phyloP scores from a whole-genome alignment of 2,113 vertebrate genomes.

The Phrynosoma blainvillii region DNA sequence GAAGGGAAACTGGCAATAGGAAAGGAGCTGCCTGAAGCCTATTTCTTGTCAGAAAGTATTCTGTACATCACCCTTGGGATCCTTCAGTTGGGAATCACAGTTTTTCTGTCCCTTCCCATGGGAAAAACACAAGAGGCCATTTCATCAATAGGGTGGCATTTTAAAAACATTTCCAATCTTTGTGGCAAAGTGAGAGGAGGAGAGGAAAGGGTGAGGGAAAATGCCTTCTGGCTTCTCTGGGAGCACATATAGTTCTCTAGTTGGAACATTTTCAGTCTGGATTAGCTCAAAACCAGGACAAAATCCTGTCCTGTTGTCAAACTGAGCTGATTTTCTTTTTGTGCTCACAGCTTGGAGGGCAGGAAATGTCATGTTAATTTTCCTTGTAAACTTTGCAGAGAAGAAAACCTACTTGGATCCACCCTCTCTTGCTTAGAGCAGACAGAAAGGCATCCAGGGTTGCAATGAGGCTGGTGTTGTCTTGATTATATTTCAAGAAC shows the following conservation, averaged over 20 bases:
- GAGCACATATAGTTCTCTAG: neutral
- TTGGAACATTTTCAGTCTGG: neutral
- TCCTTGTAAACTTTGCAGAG: constrained; percentile 19
- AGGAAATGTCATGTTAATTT: constrained; percentile 26
- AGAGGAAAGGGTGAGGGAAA: no score
- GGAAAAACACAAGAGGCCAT: neutral
- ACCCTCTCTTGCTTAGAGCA: constrained; percentile 31
- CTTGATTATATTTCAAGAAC: neutral
- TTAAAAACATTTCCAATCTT: neutral
- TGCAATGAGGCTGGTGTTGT: neutral
- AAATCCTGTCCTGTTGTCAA: neutral
- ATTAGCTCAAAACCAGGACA: neutral
- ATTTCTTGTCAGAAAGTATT: constrained; percentile 10
- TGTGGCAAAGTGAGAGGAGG: neutral
- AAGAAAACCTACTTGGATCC: constrained; percentile 17
- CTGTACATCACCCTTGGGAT: neutral
- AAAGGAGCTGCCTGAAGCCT: neutral
- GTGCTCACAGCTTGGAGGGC: neutral
- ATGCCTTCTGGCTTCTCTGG: neutral
- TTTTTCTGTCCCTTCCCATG: neutral
- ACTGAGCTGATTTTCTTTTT: accelerated
- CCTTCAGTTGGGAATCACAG: neutral
- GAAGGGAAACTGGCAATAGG: neutral
- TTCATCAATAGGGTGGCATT: neutral
- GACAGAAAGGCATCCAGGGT: neutral